A percentile compares a stretch with the other conserved stretches of the same genome.
Conservation (phyloP, 2,113 vertebrate species). For the Caloenas nicobarica region DNA sequence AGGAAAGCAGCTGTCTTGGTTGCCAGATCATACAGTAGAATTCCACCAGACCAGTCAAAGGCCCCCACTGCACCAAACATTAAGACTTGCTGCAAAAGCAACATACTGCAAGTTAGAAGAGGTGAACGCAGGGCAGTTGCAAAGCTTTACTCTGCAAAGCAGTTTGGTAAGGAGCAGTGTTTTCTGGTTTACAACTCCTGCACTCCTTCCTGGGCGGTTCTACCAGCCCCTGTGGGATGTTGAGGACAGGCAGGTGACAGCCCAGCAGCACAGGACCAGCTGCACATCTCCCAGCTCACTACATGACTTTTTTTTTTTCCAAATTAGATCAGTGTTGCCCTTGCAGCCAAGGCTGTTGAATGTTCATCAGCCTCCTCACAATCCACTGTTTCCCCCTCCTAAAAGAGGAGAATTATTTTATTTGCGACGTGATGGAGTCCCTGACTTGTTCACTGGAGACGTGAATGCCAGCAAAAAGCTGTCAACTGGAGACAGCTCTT, state of each 20-base stretch:
- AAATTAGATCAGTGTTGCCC: background rate
- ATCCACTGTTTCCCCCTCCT: background rate
- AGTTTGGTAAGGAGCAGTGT: background rate
- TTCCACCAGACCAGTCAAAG: slow-evolving; percentile 81
- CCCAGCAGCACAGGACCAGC: background rate
- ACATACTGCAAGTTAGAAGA: background rate
- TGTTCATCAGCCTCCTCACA: background rate
- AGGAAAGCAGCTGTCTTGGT: slow-evolving; percentile 64
- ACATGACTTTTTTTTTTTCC: background rate
- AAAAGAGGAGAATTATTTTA: background rate
- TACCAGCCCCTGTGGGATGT: background rate
- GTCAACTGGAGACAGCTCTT: background rate
- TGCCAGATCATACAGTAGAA: slow-evolving; percentile 57
- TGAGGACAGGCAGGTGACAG: background rate
- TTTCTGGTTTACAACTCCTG: background rate
- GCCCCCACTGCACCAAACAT: slow-evolving; percentile 81
- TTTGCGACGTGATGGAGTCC: background rate
- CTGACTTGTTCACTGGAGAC: background rate
- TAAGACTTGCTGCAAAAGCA: slow-evolving; percentile 54
- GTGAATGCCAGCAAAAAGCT: background rate
- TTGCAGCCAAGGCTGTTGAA: background rate
- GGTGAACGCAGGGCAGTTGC: background rate
- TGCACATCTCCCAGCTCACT: background rate
- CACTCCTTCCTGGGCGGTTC: background rate
- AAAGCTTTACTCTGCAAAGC: background rate